Percentiles rank a stretch among this genome's conserved stretches.
phyloP scores from a whole-genome alignment of 2,797 vertebrate species.

The Spinibarbus caldwelli region DNA sequence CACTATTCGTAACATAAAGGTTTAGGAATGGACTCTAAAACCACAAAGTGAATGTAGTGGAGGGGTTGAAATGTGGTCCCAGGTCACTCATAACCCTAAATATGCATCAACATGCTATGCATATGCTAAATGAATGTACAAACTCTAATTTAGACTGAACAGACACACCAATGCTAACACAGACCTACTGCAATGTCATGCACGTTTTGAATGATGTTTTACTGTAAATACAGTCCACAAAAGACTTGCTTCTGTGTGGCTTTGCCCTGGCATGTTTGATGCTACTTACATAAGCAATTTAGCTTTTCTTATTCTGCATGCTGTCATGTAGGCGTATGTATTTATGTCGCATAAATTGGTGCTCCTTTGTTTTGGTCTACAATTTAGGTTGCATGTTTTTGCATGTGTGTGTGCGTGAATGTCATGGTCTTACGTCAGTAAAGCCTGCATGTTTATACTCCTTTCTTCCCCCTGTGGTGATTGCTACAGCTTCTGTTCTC shows the following conservation, averaged over 20 bases:
- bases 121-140: not conserved
- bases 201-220: not conserved
- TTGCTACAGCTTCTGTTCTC: slow-evolving; percentile 73
- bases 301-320: not conserved
- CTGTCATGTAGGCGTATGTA: not conserved
- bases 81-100: not conserved
- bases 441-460: slow-evolving; percentile 72
- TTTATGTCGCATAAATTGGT: not conserved
- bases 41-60: not conserved
- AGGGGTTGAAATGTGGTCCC: not conserved
- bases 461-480: slow-evolving; percentile 67
- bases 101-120: not conserved
- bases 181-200: not conserved
- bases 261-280: slow-evolving; percentile 18
- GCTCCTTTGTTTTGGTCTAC: slow-evolving; percentile 26
- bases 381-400: slow-evolving; percentile 35
- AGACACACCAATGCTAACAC: not conserved
- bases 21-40: not conserved
- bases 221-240: not conserved
- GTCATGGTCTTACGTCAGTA: slow-evolving; percentile 66
- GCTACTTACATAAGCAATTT: slow-evolving; percentile 9
- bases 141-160: not conserved
- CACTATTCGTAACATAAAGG: not conserved
- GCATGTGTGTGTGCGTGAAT: slow-evolving; percentile 24
- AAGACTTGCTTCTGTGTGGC: slow-evolving; percentile 7